Conservation (phyloP, 1,140 invertebrate species). For the Saxidomus purpurata region DNA sequence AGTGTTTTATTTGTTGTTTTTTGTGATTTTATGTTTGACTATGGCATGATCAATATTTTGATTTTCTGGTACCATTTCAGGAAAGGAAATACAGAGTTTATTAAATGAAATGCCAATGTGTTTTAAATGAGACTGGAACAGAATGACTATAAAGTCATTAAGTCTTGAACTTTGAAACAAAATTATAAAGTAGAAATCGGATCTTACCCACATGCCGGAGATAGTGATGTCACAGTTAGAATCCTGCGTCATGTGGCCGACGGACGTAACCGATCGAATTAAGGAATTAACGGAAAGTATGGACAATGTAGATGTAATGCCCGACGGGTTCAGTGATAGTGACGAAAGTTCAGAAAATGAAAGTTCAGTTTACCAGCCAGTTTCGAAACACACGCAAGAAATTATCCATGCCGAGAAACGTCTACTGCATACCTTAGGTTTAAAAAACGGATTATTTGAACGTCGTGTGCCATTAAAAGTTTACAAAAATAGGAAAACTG, state of each 20-base stretch:
- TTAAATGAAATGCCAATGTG: not conserved
- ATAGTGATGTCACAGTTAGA: slow-evolving; percentile 6
- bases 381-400: slow-evolving; percentile 13
- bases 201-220: slow-evolving; percentile 37
- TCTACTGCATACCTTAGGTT: not conserved
- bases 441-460: slow-evolving; percentile 36
- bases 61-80: not conserved
- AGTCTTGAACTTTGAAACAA: too few relatives aligned
- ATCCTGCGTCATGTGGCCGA: slow-evolving; percentile 34
- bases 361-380: not conserved
- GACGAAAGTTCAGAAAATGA: slow-evolving; percentile 9
- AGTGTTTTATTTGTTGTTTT: not conserved
- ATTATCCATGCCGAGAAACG: not conserved
- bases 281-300: slow-evolving; percentile 13
- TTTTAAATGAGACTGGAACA: not conserved
- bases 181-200: not conserved
- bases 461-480: not conserved
- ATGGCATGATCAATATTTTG: too few relatives aligned
- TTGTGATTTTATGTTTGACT: not conserved
- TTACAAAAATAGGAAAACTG: not conserved
- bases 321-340: slow-evolving; percentile 57
- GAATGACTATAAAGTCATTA: too few relatives aligned
- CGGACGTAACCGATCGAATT: slow-evolving; percentile 43
- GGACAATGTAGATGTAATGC: not conserved
- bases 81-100: not conserved